Evolutionary conservation across 53 echinoderm and acorn worm genomes (phyloP), one percentile per base, ranked within the genome.

Genomic region (Temnopleurus reevesii): DNA sequence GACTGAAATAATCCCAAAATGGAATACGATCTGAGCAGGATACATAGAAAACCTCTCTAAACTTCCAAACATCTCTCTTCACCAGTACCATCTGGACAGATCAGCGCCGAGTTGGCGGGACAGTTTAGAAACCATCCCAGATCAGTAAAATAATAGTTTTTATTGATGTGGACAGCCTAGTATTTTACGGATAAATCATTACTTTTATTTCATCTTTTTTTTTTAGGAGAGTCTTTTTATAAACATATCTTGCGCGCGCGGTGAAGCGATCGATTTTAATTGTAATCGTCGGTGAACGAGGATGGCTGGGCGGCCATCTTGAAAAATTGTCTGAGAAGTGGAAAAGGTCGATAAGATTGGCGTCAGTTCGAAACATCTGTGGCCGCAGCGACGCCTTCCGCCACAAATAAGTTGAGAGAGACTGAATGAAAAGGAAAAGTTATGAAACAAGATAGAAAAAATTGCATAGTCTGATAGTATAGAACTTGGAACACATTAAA

Each of bases 91-190:
- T 85, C 85, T 85, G 85, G 85, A 41, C 85, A 45, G 38, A 36
- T 9, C 25, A 85, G 85, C 85, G 85, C 85, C 85, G 60, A 43
- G 85, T 43, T 85, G 85, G 34, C 85, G 85, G 85, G 85, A 60
- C 85, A 85, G 85, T 43, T 57, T 44, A 27, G 85, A 85, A 85
- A 85, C 85, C 59, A 45, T 41, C 21, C 60, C 36, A 60, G 85
- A 85, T 85, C 85, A 85, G 85, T 85, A 85, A 85, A 85, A 85
- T 85, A 85, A 85, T 85, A 85, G 85, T 85, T 85, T 85, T 85
- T 85, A 85, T 85, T 85, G 85, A 85, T 36, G 60, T 26, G 45
- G 85, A 60, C 85, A 47, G 85, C 85, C 85, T 59, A 60, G 85
- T 60, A 85, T 85, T 43, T 44, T 85, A 60, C 19, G 60, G 45